Evolutionary conservation across 2,888 invertebrate species (phyloP).

Genomic region (Marasmarcha lunaedactyla): DNA sequence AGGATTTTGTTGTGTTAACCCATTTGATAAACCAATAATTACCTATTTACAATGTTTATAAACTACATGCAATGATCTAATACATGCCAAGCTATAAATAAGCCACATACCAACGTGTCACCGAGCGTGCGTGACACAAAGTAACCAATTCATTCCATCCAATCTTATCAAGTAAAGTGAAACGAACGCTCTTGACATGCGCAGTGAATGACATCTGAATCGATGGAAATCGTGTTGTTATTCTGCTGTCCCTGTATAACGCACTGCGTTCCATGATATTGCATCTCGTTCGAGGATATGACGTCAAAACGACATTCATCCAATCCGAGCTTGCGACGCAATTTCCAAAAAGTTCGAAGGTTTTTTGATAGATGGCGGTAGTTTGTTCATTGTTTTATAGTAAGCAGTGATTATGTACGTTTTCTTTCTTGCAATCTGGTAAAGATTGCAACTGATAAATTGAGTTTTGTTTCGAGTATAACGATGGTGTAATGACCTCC

Average conservation of each 20-base stretch:
- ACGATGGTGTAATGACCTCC: too few species aligned
- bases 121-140: not conserved
- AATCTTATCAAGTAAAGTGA: not conserved
- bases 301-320: not conserved
- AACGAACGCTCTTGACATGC: slow-evolving; percentile 47
- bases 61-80: too few species aligned
- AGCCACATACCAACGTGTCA: too few species aligned
- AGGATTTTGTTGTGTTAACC: too few species aligned
- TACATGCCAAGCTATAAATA: too few species aligned
- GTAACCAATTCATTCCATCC: not conserved
- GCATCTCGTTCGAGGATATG: slow-evolving; percentile 24
- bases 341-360: slow-evolving; percentile 24
- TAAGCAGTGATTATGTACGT: too few species aligned
- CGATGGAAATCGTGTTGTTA: slow-evolving; percentile 55
- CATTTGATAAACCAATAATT: too few species aligned
- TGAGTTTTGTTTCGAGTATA: too few species aligned
- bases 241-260: slow-evolving; percentile 43
- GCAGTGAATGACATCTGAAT: slow-evolving; percentile 52
- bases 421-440: too few species aligned
- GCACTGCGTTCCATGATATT: slow-evolving; percentile 8
- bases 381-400: too few species aligned
- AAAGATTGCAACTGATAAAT: too few species aligned
- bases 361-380: slow-evolving; percentile 41
- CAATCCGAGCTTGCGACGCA: slow-evolving; percentile 11
- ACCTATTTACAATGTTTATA: too few species aligned